Evolutionary conservation across 2,888 invertebrate species (phyloP), one percentile per base, ranked within the genome.

Genomic region (Mactromeris polynyma): DNA sequence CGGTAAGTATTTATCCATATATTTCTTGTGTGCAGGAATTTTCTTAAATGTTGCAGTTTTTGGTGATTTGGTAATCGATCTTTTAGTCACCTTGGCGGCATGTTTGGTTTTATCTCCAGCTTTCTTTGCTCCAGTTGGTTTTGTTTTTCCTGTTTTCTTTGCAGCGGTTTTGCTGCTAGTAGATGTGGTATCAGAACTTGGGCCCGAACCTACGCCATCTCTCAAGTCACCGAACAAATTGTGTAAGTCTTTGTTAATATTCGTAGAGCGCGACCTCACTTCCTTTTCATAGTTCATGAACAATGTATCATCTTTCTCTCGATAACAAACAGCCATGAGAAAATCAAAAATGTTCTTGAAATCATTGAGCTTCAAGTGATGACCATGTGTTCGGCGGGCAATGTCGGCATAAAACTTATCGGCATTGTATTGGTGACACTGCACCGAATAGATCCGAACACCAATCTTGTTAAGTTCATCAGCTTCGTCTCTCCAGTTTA

Each of bases 291-390:
- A 95, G 46, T 88, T 85, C 87, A 92, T 58, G 85, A n/a, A n/a
- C n/a, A n/a, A n/a, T n/a, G n/a, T n/a, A n/a, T n/a, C n/a, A n/a
- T n/a, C n/a, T n/a, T n/a, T n/a, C n/a, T n/a, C n/a, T n/a, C n/a
- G n/a, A n/a, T n/a, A n/a, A n/a, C n/a, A n/a, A n/a, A n/a, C n/a
- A n/a, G n/a, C n/a, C n/a, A n/a, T n/a, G n/a, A n/a, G n/a, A n/a
- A n/a, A n/a, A n/a, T n/a, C n/a, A n/a, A 96, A 94, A n/a, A 96
- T 90, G 81, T 95, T 95, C 81, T 93, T 87, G 40, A 96, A 94
- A 46, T 96, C 91, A 38, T 93, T 94, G 36, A 96, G 93, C 89
- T 9, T 93, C 91, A 96, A 90, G 90, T 95, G 94, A 26, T 89
- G 92, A 0, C 96, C 96, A n/a, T 87, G 91, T 0, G 96, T 96